Base-by-base conservation (phyloP, 2,797 vertebrate species). In the Phrynocephalus vlangalii region DNA sequence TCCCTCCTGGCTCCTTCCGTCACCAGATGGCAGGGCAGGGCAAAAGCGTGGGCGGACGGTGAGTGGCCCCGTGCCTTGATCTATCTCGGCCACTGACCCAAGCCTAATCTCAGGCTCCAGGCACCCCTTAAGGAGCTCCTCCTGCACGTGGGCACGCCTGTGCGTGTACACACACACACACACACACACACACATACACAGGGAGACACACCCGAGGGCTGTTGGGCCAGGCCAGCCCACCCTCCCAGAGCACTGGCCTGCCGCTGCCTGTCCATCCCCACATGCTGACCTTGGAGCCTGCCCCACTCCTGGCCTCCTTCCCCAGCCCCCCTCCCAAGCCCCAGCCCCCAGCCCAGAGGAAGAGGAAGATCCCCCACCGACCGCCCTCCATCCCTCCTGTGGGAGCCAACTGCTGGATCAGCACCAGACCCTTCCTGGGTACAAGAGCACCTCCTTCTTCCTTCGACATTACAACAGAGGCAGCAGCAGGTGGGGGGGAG, bases 371-470 rank as follows among this genome's bases (percentile, higher is more conserved):
- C 6, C 71, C 71, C 38, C 16, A 6, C 72, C 20, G 6, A 38
- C 26, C 6, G 11, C 72, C 30, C n/a, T 38, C 72, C 30, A 5
- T 13, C 30, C 68, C 68, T 26, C 50, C 44, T 11, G 1, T 18
- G 5, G 28, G 67, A 33, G 82, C 38, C 82, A 38, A 20, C n/a
- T 6, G 18, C 48, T 28, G 8, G 73, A 52, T 2, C 33, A 24
- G 2, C 63, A 66, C 2, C 0, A 0, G 60, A 1, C 0, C 1
- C 68, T 80, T 72, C 2, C 5, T 20, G 2, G 1, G 71, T 0
- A 0, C 1, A 3, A 56, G 0, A 5, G 0, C 13, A 10, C 9
- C 1, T 44, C 1, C 33, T 11, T n/a, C 70, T 13, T 5, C 70
- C 26, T 4, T 13, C 10, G 10, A 2, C 67, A 22, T 68, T 4